These are phyloP conservation scores for Neogale vison DNA, from an alignment of 2,113 vertebrate genomes.

Conservation along the genomic window DNA sequence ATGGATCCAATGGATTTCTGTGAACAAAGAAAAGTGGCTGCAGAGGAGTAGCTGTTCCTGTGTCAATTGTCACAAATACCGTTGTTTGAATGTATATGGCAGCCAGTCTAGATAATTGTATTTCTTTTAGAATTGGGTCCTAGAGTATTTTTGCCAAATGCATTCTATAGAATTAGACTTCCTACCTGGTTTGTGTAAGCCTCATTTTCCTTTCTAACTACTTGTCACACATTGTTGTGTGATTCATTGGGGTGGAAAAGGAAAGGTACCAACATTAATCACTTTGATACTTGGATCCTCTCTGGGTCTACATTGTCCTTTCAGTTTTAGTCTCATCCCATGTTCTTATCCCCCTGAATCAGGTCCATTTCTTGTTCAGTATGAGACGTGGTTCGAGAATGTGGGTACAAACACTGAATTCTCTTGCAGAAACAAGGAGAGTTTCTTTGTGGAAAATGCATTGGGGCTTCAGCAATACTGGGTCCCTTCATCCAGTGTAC, in stretches of 20 bases:
- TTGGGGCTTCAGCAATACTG: neutral
- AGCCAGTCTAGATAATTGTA: neutral
- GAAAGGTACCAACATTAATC: neutral
- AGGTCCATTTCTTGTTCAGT: neutral
- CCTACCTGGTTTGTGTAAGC: neutral
- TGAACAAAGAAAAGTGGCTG: neutral
- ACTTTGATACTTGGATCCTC: neutral
- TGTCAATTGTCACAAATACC: neutral
- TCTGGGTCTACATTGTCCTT: neutral
- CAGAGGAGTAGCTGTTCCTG: neutral
- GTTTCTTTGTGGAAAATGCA: neutral
- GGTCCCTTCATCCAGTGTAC: neutral
- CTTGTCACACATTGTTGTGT: neutral
- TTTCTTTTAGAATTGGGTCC: neutral
- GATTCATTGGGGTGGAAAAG: neutral
- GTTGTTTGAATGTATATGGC: neutral
- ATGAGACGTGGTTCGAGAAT: neutral
- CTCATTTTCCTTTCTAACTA: neutral
- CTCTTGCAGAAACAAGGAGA: neutral
- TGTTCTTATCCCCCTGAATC: neutral
- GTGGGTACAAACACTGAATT: neutral
- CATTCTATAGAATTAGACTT: neutral
- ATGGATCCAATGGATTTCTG: neutral
- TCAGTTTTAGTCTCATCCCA: neutral
- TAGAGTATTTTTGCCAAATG: neutral